Conservation (phyloP, 37 sponge, comb jelly and placozoan species). For the Amphimedon queenslandica region DNA sequence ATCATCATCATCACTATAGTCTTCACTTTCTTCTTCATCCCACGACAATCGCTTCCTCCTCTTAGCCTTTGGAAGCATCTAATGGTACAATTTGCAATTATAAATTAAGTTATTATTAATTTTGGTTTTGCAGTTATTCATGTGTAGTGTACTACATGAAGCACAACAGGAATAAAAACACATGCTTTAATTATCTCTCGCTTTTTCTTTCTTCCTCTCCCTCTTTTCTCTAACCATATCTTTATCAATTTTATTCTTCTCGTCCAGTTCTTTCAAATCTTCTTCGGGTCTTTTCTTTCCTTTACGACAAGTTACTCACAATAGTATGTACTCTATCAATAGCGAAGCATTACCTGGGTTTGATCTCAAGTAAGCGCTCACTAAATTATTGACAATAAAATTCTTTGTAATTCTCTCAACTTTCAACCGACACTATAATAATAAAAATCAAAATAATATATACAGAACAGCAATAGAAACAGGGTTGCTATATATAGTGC, state of each 20-base stretch:
- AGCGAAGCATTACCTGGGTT: slow-evolving; percentile 60
- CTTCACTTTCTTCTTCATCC: neutral
- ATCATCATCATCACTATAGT: slow-evolving; percentile 26
- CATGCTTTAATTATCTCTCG: no score
- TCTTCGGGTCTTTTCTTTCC: slow-evolving; percentile 76
- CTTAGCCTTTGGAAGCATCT: no score
- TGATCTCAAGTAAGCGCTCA: slow-evolving; percentile 66
- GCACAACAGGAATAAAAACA: neutral
- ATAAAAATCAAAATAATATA: neutral
- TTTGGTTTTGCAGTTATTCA: no score
- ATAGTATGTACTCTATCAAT: neutral
- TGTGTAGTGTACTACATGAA: no score
- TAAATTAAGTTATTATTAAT: no score
- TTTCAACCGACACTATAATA: slow-evolving; percentile 61
- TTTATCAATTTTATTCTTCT: slow-evolving; percentile 78
- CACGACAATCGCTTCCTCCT: neutral
- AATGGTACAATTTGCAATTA: no score
- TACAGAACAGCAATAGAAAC: no score
- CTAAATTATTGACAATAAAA: slow-evolving; percentile 87
- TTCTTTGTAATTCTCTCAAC: slow-evolving; percentile 83
- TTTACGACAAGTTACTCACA: no score
- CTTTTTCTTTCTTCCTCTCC: no score
- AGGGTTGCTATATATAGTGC: no score
- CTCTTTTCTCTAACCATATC: slow-evolving; percentile 86
- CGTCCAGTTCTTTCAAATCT: slow-evolving; percentile 79